Percentiles rank a stretch among this genome's conserved stretches.
Evolutionary conservation across 2,797 vertebrate genomes (phyloP).

Genomic region (Phylloscopus collybita): DNA sequence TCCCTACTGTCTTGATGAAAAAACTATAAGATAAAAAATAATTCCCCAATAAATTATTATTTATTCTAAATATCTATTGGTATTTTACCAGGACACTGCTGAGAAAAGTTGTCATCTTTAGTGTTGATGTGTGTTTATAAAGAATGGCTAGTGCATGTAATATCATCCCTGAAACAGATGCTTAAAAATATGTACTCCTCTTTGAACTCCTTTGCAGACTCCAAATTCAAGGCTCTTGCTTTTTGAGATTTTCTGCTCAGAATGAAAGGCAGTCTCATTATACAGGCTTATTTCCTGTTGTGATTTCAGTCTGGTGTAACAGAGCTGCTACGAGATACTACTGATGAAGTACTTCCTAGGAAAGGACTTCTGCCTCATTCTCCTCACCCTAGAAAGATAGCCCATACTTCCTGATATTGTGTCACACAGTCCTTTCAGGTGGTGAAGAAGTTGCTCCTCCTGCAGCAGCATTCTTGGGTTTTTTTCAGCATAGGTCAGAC

Average conservation of each 20-base stretch:
- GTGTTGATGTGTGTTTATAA: neutral
- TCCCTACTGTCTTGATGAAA: neutral
- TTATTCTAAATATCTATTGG: neutral
- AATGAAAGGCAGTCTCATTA: neutral
- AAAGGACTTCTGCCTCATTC: neutral
- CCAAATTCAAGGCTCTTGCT: neutral
- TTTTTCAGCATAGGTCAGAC: neutral
- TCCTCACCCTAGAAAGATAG: neutral
- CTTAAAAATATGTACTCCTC: neutral
- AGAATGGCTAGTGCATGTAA: neutral
- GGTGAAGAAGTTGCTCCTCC: neutral
- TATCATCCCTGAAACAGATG: neutral
- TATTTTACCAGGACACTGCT: neutral
- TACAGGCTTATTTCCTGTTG: neutral
- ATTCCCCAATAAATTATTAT: neutral
- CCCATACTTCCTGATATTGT: fast-evolving
- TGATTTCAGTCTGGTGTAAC: neutral
- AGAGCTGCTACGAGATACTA: neutral
- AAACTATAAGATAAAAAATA: neutral
- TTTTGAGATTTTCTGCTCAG: neutral
- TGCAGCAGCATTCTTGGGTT: fast-evolving
- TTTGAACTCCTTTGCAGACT: neutral
- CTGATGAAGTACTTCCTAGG: neutral
- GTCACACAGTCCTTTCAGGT: neutral
- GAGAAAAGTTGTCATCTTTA: neutral